Evolutionary conservation across 2,797 vertebrate genomes (phyloP), one percentile per base, ranked within the genome.

Genomic region (Labroides dimidiatus): DNA sequence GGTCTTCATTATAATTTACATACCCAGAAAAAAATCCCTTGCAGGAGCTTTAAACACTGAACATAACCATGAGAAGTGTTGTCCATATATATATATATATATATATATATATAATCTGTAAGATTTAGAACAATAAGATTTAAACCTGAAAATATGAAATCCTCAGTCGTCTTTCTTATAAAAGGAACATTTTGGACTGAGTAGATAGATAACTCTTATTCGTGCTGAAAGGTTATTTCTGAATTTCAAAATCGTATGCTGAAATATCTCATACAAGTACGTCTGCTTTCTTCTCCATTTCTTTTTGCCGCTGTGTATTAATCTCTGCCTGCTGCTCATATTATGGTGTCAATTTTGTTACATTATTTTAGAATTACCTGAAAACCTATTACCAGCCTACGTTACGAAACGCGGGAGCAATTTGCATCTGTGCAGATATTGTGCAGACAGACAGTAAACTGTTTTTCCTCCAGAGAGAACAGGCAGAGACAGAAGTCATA

Each of bases 291-390:
- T 36, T 64, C 50, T 45, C 16, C 0, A 30, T 41, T 42, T 37
- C 21, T 39, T 48, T 43, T 17, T 13, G 6, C 47, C 1, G 36
- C 6, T 69, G 30, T 69, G 21, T 37, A 13, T 57, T 15, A 27
- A 62, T 24, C 30, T 53, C 21, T 45, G 44, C 54, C 62, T 21
- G 20, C 63, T 52, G 39, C 55, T 37, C 62, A 69, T 72, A 23
- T 66, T 55, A 4, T 41, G 6, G 0, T 57, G 48, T 52, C 68
- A 69, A 57, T 47, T 47, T 27, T 33, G 19, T n/a, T 59, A 49
- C 58, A 61, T 76, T 72, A 55, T 63, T 80, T 75, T 73, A 50
- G 54, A 79, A 78, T 84, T 42, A 72, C 67, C 72, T 69, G 62
- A 69, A 80, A 78, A 73, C 66, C 49, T 65, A 66, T 69, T 69